These are phyloP conservation scores for Tholera decimalis DNA, from an alignment of 2,888 invertebrate species.

Conservation along the genomic window DNA sequence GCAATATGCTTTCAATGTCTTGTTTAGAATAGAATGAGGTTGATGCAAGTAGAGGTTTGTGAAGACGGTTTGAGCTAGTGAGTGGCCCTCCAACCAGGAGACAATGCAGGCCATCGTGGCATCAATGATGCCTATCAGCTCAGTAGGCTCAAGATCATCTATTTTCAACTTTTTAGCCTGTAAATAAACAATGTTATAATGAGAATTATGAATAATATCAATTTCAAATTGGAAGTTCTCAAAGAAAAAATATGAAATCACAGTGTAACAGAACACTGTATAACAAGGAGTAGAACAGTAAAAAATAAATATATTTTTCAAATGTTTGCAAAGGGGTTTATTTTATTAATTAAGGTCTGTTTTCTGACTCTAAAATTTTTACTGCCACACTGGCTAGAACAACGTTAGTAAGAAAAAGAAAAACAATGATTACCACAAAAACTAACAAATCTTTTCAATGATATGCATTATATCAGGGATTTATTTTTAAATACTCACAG, in stretches of 20 bases:
- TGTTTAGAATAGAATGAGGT: slow-evolving; percentile 96
- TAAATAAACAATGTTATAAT: not conserved
- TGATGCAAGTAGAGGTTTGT: slow-evolving; percentile 98
- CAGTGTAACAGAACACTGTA: no score
- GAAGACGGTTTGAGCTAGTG: slow-evolving; percentile 98
- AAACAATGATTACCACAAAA: not conserved
- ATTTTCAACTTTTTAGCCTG: slow-evolving; percentile 95
- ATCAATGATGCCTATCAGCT: slow-evolving; percentile 98
- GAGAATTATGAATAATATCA: no score
- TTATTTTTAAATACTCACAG: slow-evolving; percentile 86
- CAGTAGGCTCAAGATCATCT: slow-evolving; percentile 94
- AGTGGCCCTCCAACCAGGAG: slow-evolving; percentile 99
- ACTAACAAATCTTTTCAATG: not conserved
- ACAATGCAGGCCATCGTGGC: slow-evolving; percentile 98
- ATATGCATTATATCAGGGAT: not conserved
- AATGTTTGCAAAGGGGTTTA: no score
- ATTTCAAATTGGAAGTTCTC: no score
- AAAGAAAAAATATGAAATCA: no score
- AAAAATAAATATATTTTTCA: no score
- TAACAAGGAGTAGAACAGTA: no score
- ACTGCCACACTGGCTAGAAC: no score
- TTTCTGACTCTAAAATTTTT: no score
- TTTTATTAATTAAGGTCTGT: no score
- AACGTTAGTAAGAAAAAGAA: not conserved
- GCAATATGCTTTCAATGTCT: slow-evolving; percentile 96